phyloP scores from a whole-genome alignment of 2,888 invertebrate genomes.

The Hydropsyche betteni region DNA sequence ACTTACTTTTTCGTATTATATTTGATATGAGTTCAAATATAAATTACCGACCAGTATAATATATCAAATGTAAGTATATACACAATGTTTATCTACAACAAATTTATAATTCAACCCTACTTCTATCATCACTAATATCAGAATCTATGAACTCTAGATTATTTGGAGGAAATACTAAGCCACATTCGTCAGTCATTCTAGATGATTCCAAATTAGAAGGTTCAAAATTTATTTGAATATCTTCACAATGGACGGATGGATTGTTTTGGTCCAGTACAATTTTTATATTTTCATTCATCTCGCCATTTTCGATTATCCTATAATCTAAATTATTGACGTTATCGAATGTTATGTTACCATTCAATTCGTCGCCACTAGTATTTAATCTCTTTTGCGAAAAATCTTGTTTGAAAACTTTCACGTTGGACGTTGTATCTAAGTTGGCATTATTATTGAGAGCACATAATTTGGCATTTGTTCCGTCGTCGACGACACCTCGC shows the following conservation, averaged over 20 bases:
- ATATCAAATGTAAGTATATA: no score
- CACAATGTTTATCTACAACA: no score
- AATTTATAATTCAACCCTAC: slow-evolving; percentile 1
- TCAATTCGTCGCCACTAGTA: background rate
- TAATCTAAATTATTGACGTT: background rate
- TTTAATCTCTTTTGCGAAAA: background rate
- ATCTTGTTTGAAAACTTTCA: background rate
- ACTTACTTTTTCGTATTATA: no score
- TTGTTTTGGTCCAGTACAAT: slow-evolving; percentile 18
- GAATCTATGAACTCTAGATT: slow-evolving; percentile 51
- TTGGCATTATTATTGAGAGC: background rate
- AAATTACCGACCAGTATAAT: no score
- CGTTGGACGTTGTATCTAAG: background rate
- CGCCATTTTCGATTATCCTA: no score
- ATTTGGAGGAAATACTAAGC: slow-evolving; percentile 48
- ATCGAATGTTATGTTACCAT: slow-evolving; percentile 1
- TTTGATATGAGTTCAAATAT: no score
- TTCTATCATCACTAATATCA: slow-evolving; percentile 37
- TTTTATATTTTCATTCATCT: background rate
- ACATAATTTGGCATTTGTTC: background rate
- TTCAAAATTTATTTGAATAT: slow-evolving; percentile 3
- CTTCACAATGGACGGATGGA: slow-evolving; percentile 31
- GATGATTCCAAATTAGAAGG: background rate
- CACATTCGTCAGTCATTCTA: slow-evolving; percentile 36
- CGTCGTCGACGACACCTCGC: background rate